Evolutionary conservation across 2,888 invertebrate species (phyloP), one percentile per base, ranked within the genome.

Genomic region (Cataglyphis cursor): DNA sequence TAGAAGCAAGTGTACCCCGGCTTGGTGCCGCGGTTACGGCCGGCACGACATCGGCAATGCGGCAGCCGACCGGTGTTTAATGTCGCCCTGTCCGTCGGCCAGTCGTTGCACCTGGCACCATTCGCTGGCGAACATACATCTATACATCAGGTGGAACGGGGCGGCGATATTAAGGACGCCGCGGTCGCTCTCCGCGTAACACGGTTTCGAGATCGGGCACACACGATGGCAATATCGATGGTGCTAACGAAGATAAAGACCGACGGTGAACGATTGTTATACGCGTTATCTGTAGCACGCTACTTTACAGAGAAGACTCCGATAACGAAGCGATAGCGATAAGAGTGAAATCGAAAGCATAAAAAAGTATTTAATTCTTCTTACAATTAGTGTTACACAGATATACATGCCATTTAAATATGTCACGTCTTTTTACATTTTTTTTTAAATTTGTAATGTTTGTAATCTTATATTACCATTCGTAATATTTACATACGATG

Each of bases 11-110:
- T 81, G 90, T 90, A 86, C 72, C 83, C 38, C 85, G 72, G 72
- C 59, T 44, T 44, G 44, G 90, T 89, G 86, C 87, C 84, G 85
- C 85, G 85, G 91, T 90, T 91, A 87, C 88, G 88, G 84, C 85
- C 90, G 89, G 89, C 92, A 92, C 92, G 92, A 93, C 92, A 93
- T 92, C 93, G 88, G 93, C 93, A 93, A 91, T 93, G 93, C 93
- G 93, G 93, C 91, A 93, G 84, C 90, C 84, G 86, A 85, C 51
- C 89, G 86, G 83, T 85, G 86, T 87, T 78, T 78, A 78, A 78
- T 72, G 73, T 78, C 65, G 87, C 83, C 85, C 44, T 9, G 6
- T 82, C 51, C 84, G 81, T 72, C 83, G 87, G 80, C 84, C 84
- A 84, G 89, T 85, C 87, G 62, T 87, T 80, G 87, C 89, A 89